Conservation (phyloP, 1,140 invertebrate genomes). For the Polypedilum vanderplanki region DNA sequence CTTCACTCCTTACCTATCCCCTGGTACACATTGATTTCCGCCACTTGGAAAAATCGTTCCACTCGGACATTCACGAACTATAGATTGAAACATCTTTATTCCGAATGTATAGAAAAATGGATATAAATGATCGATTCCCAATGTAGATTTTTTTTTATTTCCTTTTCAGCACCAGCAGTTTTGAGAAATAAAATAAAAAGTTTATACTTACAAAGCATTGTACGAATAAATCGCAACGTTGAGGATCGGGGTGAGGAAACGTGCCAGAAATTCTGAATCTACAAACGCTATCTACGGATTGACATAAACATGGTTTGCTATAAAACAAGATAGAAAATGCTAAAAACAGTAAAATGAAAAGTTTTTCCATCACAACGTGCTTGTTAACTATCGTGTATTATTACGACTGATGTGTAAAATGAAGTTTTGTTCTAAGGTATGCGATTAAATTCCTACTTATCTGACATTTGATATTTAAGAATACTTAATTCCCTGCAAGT, state of each 20-base stretch:
- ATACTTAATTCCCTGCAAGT: too few relatives aligned
- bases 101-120: neutral
- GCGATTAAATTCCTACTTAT: too few relatives aligned
- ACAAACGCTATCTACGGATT: neutral
- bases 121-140: neutral
- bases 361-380: conserved; percentile 2
- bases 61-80: neutral
- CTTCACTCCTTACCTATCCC: neutral
- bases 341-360: neutral
- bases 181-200: neutral
- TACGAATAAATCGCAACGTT: neutral
- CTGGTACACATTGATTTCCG: neutral
- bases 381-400: neutral
- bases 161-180: neutral
- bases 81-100: neutral
- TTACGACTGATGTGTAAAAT: too few relatives aligned
- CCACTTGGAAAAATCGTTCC: neutral
- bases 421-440: too few relatives aligned
- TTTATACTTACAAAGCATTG: conserved; percentile 15
- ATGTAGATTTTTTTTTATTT: neutral
- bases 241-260: neutral
- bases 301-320: neutral
- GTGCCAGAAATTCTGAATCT: conserved; percentile 16
- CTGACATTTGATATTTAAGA: too few relatives aligned
- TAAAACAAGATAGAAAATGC: neutral